Evolutionary conservation across 2,888 invertebrate species (phyloP).

Genomic region (Colletes collaris): DNA sequence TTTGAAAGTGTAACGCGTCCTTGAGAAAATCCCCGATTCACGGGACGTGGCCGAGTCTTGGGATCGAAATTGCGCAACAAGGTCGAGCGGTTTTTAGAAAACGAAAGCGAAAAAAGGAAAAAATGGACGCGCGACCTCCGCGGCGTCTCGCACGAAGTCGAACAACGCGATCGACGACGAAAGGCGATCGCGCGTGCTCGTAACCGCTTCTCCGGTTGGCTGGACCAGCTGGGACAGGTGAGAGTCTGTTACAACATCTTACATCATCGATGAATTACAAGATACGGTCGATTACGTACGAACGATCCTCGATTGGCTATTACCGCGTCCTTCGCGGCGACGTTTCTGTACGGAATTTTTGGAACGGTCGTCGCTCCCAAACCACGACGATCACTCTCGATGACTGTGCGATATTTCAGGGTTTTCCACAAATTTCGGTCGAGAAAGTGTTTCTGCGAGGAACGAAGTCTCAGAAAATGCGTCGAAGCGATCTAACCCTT

Average conservation of each 20-base stretch:
- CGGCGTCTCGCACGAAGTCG: slow-evolving; percentile 11
- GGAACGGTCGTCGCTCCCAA: not conserved
- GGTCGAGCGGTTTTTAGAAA: slow-evolving; percentile 35
- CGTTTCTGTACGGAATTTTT: not conserved
- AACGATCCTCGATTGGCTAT: not conserved
- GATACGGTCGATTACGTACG: slow-evolving; percentile 22
- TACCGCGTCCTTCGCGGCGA: slow-evolving; percentile 18
- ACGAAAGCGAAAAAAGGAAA: slow-evolving; percentile 13
- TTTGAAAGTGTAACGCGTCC: not conserved
- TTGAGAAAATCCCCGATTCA: not conserved
- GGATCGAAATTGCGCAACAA: slow-evolving; percentile 36
- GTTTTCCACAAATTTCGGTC: no score
- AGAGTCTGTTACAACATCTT: slow-evolving; percentile 59
- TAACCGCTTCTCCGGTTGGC: slow-evolving; percentile 32
- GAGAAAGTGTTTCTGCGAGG: no score
- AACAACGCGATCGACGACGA: slow-evolving; percentile 23
- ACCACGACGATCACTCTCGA: not conserved
- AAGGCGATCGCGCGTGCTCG: slow-evolving; percentile 29
- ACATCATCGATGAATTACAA: slow-evolving; percentile 56
- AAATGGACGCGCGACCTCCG: not conserved
- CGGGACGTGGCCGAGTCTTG: not conserved
- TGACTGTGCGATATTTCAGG: no score
- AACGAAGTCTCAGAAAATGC: no score
- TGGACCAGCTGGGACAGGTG: slow-evolving; percentile 56
- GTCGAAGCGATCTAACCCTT: no score